Evolutionary conservation across 2,113 vertebrate species (phyloP).

Genomic region (Colossoma macropomum): DNA sequence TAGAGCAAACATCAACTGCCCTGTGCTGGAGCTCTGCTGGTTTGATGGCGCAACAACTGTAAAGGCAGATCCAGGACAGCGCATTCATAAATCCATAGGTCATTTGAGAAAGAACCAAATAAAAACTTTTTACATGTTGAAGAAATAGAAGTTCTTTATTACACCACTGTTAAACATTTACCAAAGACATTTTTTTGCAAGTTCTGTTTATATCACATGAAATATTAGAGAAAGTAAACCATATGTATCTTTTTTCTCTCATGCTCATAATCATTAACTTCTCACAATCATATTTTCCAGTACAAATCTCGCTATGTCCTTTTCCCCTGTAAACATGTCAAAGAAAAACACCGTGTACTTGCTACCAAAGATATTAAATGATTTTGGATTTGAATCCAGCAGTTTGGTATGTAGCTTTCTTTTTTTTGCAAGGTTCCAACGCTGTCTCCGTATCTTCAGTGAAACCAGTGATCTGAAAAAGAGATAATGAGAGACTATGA

Average conservation of each 20-base stretch:
- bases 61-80: too few relatives aligned
- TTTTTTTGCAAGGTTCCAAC: too few relatives aligned
- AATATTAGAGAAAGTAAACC: too few relatives aligned
- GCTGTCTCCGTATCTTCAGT: neutral
- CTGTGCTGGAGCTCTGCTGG: neutral
- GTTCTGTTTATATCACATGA: too few relatives aligned
- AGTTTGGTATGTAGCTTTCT: neutral
- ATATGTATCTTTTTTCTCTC: neutral
- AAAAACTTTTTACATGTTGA: neutral
- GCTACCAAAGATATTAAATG: neutral
- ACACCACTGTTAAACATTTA: neutral
- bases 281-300: neutral
- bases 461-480: constrained; percentile 47
- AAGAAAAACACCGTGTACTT: neutral
- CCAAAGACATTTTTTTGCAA: too few relatives aligned
- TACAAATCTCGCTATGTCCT: neutral
- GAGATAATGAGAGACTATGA: neutral
- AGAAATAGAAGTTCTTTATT: neutral
- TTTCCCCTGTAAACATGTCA: neutral
- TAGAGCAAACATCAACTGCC: neutral
- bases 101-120: neutral
- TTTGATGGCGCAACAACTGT: neutral
- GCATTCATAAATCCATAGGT: too few relatives aligned
- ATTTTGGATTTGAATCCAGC: neutral
- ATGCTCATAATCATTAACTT: neutral